Base-by-base conservation (phyloP, 2,888 invertebrate species). In the Platycheirus albimanus region DNA sequence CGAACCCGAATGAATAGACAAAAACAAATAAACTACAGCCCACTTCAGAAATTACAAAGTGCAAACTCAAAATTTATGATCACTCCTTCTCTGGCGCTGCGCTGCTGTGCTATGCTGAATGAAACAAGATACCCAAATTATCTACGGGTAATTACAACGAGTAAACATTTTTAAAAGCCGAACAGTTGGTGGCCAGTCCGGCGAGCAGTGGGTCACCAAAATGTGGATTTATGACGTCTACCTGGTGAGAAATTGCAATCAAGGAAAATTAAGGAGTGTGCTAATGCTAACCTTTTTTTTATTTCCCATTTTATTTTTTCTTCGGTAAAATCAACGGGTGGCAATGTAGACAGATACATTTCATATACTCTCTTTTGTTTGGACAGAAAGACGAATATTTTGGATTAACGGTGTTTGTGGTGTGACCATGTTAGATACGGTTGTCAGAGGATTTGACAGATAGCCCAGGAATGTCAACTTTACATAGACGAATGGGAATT, bases 211-310 rank as follows among this genome's bases (percentile, higher is more conserved):
- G 78, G 78, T 78, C 80, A 76, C 41, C 64, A 13, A n/a, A n/a
- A 54, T 47, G 54, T 47, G 33, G 30, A 70, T 77, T 70, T 70
- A 77, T 71, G 41, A 58, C 58, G 66, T 79, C 74, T 64, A 63
- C 66, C 61, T 47, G 79, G 41, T 72, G 81, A 67, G 66, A 76
- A 76, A 72, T 72, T 63, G 81, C 80, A 81, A 76, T 75, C 74
- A 19, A 33, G 33, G 36, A 24, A 24, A 13, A 30, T 15, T 17
- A 49, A 66, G 70, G 66, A 45, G 75, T 75, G 54, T 45, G 36
- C 43, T 19, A n/a, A 61, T 64, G n/a, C n/a, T n/a, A n/a, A n/a
- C n/a, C n/a, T n/a, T n/a, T n/a, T n/a, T n/a, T n/a, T n/a, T n/a
- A n/a, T n/a, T n/a, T n/a, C n/a, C n/a, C n/a, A n/a, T n/a, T n/a